Evolutionary conservation across 2,797 vertebrate species (phyloP), one percentile per base, ranked within the genome.

Genomic region (Hydrolagus colliei): DNA sequence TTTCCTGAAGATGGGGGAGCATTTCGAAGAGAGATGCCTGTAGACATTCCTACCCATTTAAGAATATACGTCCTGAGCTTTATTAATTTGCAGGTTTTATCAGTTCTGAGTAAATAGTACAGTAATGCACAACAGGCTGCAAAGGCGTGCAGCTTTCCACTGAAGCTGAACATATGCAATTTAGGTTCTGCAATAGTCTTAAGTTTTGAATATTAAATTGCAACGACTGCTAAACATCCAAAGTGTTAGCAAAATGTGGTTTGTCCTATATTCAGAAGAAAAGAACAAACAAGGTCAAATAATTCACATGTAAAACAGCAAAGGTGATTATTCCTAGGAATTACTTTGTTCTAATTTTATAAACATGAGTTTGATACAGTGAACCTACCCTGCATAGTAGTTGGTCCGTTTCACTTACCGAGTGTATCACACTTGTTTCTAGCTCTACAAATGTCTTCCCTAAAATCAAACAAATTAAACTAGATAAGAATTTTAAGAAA

Each of bases 361-460:
- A 68, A 84, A 35, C 79, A 84, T 71, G 32, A 84, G n/a, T 84
- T 35, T 35, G 68, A 63, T 71, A 84, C 32, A 71, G 65, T 71
- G 41, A 41, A 35, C 32, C 79, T 67, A 84, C 27, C n/a, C 32
- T 82, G 79, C 79, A 82, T 68, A 13, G 79, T 80, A 84, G 79
- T 84, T 84, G 79, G 65, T 68, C 79, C 71, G 79, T 84, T 84
- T 18, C 90, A 92, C 93, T 97, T 95, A 99, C 98, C 97, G 91
- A 99, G 92, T 0, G 97, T 99, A 92, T 99, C 97, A 87, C 98
- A 99, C 92, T 97, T 98, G 89, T 98, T 96, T 93, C 95, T 97
- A 41, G 95, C 95, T 87, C 97, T 95, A 92, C 97, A 99, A 90
- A 99, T 99, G 91, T 99, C 98, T 93, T 99, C 96, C 92, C 98